Conservation (phyloP, 2,113 vertebrate species). For the Corvus hawaiiensis region DNA sequence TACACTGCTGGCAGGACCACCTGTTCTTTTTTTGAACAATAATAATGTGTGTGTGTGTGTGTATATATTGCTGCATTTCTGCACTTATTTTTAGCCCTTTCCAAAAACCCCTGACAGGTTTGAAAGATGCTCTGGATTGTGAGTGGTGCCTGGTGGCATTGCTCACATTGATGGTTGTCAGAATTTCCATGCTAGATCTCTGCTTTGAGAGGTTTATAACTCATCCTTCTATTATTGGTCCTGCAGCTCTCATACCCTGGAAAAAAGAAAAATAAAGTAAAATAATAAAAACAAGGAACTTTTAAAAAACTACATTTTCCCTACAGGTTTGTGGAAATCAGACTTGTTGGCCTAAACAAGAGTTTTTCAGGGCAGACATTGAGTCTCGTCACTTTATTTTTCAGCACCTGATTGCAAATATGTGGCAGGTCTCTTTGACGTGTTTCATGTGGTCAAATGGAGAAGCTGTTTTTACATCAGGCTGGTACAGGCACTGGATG, state of each 20-base stretch:
- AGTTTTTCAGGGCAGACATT: not conserved
- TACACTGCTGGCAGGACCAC: not conserved
- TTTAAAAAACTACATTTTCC: not conserved
- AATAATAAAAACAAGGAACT: not conserved
- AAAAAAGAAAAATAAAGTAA: not conserved
- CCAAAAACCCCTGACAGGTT: constrained; percentile 11
- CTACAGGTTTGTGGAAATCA: not conserved
- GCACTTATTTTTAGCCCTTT: constrained; percentile 61
- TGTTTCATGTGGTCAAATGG: not conserved
- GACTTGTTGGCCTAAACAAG: not conserved
- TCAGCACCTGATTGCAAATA: not conserved
- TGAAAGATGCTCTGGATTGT: constrained; percentile 43
- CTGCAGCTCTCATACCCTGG: not conserved
- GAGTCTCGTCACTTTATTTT: not conserved
- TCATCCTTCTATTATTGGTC: constrained; percentile 46
- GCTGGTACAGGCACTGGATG: not conserved
- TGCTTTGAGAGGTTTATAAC: constrained; percentile 40
- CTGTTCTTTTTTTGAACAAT: constrained; percentile 43
- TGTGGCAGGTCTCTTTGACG: not conserved
- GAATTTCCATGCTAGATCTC: constrained; percentile 57
- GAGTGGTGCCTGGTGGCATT: constrained; percentile 33
- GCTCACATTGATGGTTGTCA: constrained; percentile 37
- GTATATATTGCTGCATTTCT: constrained; percentile 22
- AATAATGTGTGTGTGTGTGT: not conserved
- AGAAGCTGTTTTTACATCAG: not conserved